These are phyloP conservation scores for Nesoenas mayeri DNA, from an alignment of 2,113 vertebrate genomes.

Conservation along the genomic window DNA sequence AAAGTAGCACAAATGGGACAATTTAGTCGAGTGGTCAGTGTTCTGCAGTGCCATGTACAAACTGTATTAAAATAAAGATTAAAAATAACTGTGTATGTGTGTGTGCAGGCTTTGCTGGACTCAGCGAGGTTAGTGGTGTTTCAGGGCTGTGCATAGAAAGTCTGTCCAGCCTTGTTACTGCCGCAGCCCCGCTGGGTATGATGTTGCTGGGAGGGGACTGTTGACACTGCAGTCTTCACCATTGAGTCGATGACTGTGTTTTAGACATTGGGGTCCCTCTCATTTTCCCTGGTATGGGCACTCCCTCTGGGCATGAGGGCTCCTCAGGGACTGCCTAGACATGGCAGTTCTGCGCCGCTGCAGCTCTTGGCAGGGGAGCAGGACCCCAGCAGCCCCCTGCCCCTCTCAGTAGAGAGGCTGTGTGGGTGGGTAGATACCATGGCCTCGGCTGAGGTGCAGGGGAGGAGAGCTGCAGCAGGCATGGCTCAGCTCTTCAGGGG, in stretches of 20 bases:
- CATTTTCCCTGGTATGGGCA: accelerated
- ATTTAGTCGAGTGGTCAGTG: neutral
- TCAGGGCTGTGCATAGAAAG: neutral
- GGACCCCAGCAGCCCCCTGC: neutral
- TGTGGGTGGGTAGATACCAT: neutral
- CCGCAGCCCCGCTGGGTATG: accelerated
- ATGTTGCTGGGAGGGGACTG: neutral
- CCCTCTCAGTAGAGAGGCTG: neutral
- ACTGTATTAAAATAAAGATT: neutral
- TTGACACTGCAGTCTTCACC: neutral
- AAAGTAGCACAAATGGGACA: neutral
- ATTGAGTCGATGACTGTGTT: accelerated
- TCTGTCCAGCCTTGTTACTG: neutral
- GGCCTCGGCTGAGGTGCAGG: accelerated
- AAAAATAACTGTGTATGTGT: neutral
- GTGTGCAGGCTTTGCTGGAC: accelerated
- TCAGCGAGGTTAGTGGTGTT: neutral
- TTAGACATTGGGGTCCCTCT: neutral
- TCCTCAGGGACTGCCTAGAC: neutral
- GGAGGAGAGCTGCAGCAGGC: neutral
- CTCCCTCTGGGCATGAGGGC: neutral
- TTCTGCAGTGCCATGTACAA: neutral
- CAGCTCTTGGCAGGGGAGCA: neutral
- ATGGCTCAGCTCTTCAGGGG: neutral
- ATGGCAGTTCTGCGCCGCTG: neutral